Evolutionary conservation across 1,140 invertebrate genomes (phyloP).

Genomic region (Oryctes rhinoceros): DNA sequence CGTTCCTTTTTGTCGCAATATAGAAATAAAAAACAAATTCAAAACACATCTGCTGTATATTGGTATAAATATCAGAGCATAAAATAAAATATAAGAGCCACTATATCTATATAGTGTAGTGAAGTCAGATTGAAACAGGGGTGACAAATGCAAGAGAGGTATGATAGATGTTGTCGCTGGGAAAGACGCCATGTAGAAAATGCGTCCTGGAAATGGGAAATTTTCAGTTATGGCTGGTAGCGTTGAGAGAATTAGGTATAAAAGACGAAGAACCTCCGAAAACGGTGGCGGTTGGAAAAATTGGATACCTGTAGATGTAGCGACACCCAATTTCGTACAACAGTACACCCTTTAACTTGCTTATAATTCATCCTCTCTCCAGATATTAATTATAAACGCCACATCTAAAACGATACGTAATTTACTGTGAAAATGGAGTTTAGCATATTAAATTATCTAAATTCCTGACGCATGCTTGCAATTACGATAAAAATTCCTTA

Average conservation of each 20-base stretch:
- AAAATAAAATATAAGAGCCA: background rate
- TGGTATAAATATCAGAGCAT: background rate
- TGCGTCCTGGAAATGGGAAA: slow-evolving; percentile 40
- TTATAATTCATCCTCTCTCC: slow-evolving; percentile 1
- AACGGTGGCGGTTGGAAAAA: slow-evolving; percentile 38
- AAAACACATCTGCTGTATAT: background rate
- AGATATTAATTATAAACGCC: no score
- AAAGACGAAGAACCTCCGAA: background rate
- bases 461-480: no score
- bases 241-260: slow-evolving; percentile 35
- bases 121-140: slow-evolving; percentile 40
- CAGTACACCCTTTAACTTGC: background rate
- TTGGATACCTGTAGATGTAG: slow-evolving; percentile 34
- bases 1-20: background rate
- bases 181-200: slow-evolving; percentile 41
- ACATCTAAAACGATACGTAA: no score
- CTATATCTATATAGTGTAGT: slow-evolving; percentile 26
- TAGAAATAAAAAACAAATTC: background rate
- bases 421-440: no score
- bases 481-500: no score
- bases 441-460: no score
- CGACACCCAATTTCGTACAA: slow-evolving; percentile 15
- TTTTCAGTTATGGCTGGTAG: slow-evolving; percentile 40
- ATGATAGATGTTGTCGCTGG: slow-evolving; percentile 39
- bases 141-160: slow-evolving; percentile 42